Percentiles rank a stretch among this genome's conserved stretches.
Evolutionary conservation across 2,888 invertebrate species (phyloP).

Genomic region (Agrochola macilenta): DNA sequence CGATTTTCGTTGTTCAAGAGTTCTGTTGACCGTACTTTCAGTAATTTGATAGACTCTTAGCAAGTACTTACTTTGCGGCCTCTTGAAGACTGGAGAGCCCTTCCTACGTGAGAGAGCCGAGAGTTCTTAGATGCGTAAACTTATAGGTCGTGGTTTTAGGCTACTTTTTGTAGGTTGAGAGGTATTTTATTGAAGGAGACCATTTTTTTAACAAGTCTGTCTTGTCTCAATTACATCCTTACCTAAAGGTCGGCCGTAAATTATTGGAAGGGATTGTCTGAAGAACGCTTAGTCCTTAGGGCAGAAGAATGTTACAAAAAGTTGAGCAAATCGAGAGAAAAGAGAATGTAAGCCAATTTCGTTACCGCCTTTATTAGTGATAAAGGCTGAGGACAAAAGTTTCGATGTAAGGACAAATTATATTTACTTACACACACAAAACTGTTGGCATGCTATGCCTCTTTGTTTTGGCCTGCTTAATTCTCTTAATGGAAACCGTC

Average conservation of each 20-base stretch:
- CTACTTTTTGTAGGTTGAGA: conserved; percentile 20
- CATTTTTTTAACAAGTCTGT: background rate
- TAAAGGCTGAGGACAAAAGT: background rate
- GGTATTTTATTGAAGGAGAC: conserved; percentile 21
- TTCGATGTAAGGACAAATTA: background rate
- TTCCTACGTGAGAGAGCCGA: conserved; percentile 24
- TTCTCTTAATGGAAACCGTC: conserved; percentile 18
- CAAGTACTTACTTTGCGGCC: conserved; percentile 50
- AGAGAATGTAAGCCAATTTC: conserved; percentile 1
- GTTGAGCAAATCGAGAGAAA: conserved; percentile 1
- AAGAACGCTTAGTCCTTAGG: background rate
- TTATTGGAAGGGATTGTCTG: background rate
- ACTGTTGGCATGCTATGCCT: conserved; percentile 5
- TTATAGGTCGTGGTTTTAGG: conserved; percentile 39
- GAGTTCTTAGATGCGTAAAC: conserved; percentile 57
- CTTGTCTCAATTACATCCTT: background rate
- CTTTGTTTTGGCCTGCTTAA: conserved; percentile 5
- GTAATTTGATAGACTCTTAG: conserved; percentile 67
- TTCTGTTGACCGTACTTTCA: conserved; percentile 42
- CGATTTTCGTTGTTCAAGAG: conserved; percentile 7
- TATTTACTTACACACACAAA: conserved; percentile 1
- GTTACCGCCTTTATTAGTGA: background rate
- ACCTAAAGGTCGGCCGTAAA: background rate
- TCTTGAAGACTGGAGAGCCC: conserved; percentile 48
- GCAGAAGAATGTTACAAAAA: conserved; percentile 2